phyloP scores from a whole-genome alignment of 2,797 vertebrate species.

The Parotocinclus haroldoi region DNA sequence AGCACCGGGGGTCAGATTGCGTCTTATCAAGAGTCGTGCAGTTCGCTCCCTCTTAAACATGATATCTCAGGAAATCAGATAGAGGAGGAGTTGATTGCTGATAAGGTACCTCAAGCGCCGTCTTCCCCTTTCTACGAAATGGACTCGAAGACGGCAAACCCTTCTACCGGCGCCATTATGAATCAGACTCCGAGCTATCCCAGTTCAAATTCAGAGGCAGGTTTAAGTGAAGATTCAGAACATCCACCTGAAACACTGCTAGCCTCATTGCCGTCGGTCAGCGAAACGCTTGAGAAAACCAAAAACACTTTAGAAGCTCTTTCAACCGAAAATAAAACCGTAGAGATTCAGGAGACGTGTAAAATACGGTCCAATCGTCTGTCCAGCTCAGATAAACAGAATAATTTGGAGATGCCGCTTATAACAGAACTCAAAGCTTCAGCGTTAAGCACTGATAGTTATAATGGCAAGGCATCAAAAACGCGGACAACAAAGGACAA shows the following conservation, averaged over 20 bases:
- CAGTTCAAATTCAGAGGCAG: slow-evolving; percentile 24
- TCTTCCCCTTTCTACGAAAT: slow-evolving; percentile 41
- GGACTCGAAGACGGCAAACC: slow-evolving; percentile 1
- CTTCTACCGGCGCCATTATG: slow-evolving; percentile 7
- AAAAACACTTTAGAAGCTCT: slow-evolving; percentile 40
- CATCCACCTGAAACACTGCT: slow-evolving; percentile 18
- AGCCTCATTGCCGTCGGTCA: slow-evolving; percentile 32
- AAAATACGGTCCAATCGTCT: slow-evolving; percentile 33
- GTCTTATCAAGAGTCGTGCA: slow-evolving; percentile 27
- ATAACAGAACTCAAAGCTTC: slow-evolving; percentile 37
- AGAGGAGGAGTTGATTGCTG: slow-evolving; percentile 36
- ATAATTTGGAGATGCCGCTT: slow-evolving; percentile 22
- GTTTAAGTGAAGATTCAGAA: slow-evolving; percentile 22
- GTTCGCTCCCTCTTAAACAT: slow-evolving; percentile 2
- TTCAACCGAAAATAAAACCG: slow-evolving; percentile 23
- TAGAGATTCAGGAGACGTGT: slow-evolving; percentile 39
- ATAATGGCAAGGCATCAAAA: slow-evolving; percentile 24
- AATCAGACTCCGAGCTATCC: slow-evolving; percentile 8
- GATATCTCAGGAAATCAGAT: slow-evolving; percentile 13
- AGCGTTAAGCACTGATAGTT: slow-evolving; percentile 2
- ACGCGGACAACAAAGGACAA: slow-evolving; percentile 52
- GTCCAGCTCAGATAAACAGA: slow-evolving; percentile 32
- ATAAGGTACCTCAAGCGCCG: slow-evolving; percentile 38
- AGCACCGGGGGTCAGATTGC: slow-evolving; percentile 15
- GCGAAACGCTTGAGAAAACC: slow-evolving; percentile 31